These are phyloP conservation scores for Macropis europaea DNA, from an alignment of 2,888 invertebrate genomes.

Conservation along the genomic window DNA sequence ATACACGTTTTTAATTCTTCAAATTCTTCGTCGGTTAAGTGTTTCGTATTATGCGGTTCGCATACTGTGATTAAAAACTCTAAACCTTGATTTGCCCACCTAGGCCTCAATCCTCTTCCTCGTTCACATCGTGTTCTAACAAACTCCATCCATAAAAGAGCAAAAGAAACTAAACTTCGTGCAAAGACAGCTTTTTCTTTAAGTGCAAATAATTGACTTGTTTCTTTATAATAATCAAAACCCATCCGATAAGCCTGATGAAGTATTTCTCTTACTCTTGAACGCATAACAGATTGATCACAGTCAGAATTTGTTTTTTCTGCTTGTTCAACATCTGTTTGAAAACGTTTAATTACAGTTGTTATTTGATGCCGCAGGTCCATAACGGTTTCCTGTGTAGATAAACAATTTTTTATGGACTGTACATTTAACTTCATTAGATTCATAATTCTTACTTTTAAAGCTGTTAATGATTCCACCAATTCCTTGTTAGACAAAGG, in stretches of 20 bases:
- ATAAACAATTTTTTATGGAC: slow-evolving; percentile 22
- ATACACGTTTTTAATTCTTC: slow-evolving; percentile 88
- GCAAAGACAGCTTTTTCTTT: slow-evolving; percentile 81
- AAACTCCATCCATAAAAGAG: slow-evolving; percentile 94
- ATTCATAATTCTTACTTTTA: slow-evolving; percentile 80
- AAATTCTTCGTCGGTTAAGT: slow-evolving; percentile 89
- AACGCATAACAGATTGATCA: slow-evolving; percentile 83
- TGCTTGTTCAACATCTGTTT: slow-evolving; percentile 81
- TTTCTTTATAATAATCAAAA: slow-evolving; percentile 91
- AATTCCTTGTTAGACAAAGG: slow-evolving; percentile 82
- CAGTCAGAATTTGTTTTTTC: slow-evolving; percentile 82
- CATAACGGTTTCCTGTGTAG: slow-evolving; percentile 81
- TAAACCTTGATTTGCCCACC: slow-evolving; percentile 94
- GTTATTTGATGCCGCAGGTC: slow-evolving; percentile 83
- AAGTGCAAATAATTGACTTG: slow-evolving; percentile 83
- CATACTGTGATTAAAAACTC: slow-evolving; percentile 93
- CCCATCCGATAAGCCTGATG: slow-evolving; percentile 95
- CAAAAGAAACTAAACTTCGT: slow-evolving; percentile 85
- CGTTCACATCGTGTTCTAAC: slow-evolving; percentile 91
- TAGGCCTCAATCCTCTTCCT: slow-evolving; percentile 89
- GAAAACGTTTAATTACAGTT: slow-evolving; percentile 82
- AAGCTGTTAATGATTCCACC: slow-evolving; percentile 83
- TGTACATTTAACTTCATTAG: slow-evolving; percentile 6
- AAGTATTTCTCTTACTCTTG: slow-evolving; percentile 87
- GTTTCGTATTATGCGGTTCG: slow-evolving; percentile 90